phyloP scores from a whole-genome alignment of 2,113 vertebrate genomes.

The Illadopsis cleaveri region DNA sequence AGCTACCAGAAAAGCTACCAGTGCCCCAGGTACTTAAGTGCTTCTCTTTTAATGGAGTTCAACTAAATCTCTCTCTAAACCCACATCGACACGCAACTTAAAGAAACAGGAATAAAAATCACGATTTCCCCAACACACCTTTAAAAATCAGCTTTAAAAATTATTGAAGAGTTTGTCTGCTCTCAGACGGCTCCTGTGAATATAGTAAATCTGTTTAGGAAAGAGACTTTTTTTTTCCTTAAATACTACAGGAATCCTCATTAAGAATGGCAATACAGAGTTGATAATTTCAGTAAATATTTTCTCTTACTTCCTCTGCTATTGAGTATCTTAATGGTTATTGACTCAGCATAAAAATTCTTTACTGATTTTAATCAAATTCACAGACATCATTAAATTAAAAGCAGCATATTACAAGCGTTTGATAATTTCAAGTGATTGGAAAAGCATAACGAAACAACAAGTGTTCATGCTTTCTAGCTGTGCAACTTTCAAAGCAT shows the following conservation, averaged over 20 bases:
- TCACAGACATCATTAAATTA: neutral
- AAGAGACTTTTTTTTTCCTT: neutral
- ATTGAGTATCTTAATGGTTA: neutral
- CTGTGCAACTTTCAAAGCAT: neutral
- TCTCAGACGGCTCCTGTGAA: neutral
- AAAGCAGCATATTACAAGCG: neutral
- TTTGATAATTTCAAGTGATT: neutral
- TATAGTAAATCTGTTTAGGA: neutral
- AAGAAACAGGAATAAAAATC: neutral
- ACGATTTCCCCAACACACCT: rapidly evolving
- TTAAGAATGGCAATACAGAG: neutral
- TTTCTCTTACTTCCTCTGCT: neutral
- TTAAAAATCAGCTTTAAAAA: neutral
- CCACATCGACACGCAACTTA: neutral
- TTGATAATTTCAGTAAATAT: neutral
- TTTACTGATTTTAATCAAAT: neutral
- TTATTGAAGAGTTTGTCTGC: neutral
- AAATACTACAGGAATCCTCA: neutral
- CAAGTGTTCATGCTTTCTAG: neutral
- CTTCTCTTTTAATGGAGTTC: neutral
- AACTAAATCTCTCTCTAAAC: neutral
- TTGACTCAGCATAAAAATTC: neutral
- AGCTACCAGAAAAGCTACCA: neutral
- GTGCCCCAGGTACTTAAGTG: neutral
- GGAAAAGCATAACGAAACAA: neutral